These are phyloP conservation scores for Apostichopus leukothele DNA, from an alignment of 53 echinoderm and acorn worm species.

Conservation along the genomic window DNA sequence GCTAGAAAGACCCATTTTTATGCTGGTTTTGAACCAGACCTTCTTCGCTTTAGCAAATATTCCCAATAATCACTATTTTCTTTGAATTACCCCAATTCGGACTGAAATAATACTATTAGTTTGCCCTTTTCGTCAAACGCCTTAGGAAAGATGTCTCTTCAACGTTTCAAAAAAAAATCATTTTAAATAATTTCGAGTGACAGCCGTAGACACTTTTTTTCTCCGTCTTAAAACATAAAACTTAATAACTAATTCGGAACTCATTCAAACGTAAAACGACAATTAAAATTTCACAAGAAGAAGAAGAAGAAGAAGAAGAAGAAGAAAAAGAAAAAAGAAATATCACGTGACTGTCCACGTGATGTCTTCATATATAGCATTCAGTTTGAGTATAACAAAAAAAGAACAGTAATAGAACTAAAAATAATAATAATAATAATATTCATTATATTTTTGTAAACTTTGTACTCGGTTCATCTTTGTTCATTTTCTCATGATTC, in stretches of 20 bases:
- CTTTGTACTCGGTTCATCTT: no score
- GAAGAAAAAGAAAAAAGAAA: no score
- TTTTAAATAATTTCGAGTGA: constrained; percentile 20
- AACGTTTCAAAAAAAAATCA: constrained; percentile 28
- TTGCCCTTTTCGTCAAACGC: constrained; percentile 36
- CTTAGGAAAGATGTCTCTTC: constrained; percentile 35
- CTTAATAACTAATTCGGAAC: constrained; percentile 25
- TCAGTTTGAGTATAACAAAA: no score
- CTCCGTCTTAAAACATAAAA: constrained; percentile 3
- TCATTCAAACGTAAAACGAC: constrained; percentile 24
- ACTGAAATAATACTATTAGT: constrained; percentile 39
- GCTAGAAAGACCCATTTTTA: constrained; percentile 23
- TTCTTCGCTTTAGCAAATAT: constrained; percentile 35
- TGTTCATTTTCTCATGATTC: no score
- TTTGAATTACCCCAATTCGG: constrained; percentile 46
- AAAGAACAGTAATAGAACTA: no score
- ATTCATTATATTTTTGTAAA: no score
- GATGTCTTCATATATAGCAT: not conserved
- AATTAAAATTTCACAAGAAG: not conserved
- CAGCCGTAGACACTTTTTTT: constrained; percentile 12
- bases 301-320: no score
- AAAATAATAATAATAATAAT: no score
- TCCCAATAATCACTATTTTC: constrained; percentile 48
- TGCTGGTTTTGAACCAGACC: not conserved
- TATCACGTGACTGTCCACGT: not conserved